Percentiles rank a stretch among this genome's conserved stretches.
Evolutionary conservation across 2,113 vertebrate genomes (phyloP).

Genomic region (Hippolais icterina): DNA sequence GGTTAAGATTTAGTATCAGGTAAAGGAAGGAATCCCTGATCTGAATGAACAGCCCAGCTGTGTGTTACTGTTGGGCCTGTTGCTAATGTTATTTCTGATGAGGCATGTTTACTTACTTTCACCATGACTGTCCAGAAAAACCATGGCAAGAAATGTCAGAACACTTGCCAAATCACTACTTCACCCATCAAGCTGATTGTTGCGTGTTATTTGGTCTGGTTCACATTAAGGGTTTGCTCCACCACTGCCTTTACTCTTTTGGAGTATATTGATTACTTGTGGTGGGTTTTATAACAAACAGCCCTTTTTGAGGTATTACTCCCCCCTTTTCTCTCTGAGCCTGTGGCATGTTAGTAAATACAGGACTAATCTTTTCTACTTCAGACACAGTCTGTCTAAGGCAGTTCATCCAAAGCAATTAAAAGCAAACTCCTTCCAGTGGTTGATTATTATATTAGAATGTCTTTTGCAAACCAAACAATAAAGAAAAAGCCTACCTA

Average conservation of each 20-base stretch:
- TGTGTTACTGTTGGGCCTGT: not conserved
- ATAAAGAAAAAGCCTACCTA: not conserved
- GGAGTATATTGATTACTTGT: constrained; percentile 38
- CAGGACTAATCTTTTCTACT: not conserved
- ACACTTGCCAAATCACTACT: constrained; percentile 55
- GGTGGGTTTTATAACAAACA: constrained; percentile 38
- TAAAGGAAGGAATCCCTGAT: not conserved
- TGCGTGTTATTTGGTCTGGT: not conserved
- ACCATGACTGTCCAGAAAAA: constrained; percentile 35
- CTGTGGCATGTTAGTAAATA: not conserved
- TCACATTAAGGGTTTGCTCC: constrained; percentile 47
- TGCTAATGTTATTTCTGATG: constrained; percentile 24
- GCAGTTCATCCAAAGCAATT: not conserved
- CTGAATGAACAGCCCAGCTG: not conserved
- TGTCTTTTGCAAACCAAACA: not conserved
- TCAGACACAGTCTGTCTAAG: not conserved
- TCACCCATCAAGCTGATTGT: constrained; percentile 43
- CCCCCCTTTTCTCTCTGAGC: not conserved
- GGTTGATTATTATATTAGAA: not conserved
- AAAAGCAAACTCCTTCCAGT: not conserved
- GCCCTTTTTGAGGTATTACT: not conserved
- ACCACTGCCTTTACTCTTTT: not conserved
- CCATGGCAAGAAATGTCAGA: constrained; percentile 35
- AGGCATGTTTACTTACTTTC: constrained; percentile 44
- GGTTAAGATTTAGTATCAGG: not conserved